These are phyloP conservation scores for Tragelaphus oryx DNA, from an alignment of 2,797 vertebrate species.

Conservation along the genomic window DNA sequence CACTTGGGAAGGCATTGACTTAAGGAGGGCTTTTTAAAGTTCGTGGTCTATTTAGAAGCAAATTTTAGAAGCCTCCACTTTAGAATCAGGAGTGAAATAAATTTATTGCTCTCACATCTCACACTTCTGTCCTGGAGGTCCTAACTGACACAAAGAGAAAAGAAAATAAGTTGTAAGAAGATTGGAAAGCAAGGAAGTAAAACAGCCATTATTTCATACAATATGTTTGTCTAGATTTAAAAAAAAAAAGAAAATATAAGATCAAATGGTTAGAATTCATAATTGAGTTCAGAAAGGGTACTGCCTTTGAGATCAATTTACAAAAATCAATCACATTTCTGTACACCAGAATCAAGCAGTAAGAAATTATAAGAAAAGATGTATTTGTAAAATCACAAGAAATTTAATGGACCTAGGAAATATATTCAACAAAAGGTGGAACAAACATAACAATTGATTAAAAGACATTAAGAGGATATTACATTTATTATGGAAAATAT, in stretches of 20 bases:
- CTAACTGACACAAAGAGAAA: neutral
- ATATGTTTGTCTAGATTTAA: neutral
- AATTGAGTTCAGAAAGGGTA: neutral
- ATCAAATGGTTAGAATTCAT: neutral
- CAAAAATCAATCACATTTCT: conserved; percentile 30
- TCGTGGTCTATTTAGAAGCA: neutral
- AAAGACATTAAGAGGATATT: neutral
- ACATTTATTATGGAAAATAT: neutral
- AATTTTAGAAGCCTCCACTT: conserved; percentile 39
- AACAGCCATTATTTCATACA: neutral
- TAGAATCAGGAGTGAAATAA: neutral
- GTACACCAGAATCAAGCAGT: neutral
- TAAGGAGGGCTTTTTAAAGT: neutral
- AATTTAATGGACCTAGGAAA: neutral
- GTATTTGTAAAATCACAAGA: neutral
- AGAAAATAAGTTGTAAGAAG: neutral
- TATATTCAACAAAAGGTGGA: neutral
- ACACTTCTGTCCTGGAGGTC: neutral
- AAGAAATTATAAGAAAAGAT: neutral
- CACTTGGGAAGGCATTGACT: neutral
- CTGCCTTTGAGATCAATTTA: neutral
- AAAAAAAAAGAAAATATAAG: neutral
- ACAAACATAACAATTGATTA: neutral
- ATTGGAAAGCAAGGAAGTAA: neutral
- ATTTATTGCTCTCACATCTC: neutral